Conservation (phyloP, 2,888 invertebrate species). For the Microctonus brassicae region DNA sequence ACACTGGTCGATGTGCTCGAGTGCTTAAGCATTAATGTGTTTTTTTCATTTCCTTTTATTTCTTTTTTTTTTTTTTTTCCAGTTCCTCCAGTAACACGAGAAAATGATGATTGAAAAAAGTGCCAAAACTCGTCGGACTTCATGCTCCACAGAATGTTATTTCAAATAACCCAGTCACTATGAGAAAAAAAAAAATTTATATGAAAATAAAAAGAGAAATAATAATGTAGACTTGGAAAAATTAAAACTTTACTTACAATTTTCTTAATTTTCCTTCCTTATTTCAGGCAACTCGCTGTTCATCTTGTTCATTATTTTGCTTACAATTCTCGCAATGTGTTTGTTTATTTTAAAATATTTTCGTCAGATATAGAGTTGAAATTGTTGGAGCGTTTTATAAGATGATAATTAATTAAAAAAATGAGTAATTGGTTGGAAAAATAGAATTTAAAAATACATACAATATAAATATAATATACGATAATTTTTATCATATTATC, state of each 20-base stretch:
- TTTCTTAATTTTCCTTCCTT: background rate
- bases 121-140: constrained; percentile 7
- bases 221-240: background rate
- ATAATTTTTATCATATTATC: background rate
- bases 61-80: background rate
- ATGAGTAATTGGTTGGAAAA: constrained; percentile 27
- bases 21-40: constrained; percentile 12
- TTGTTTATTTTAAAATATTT: background rate
- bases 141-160: constrained; percentile 1
- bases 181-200: background rate
- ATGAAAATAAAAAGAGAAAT: constrained; percentile 1
- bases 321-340: no score
- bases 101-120: constrained; percentile 7
- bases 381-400: constrained; percentile 2
- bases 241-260: background rate
- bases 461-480: background rate
- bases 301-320: background rate
- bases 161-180: background rate
- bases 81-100: background rate
- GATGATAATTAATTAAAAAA: constrained; percentile 11
- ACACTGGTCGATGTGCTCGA: background rate
- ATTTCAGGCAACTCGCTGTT: background rate
- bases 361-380: background rate
- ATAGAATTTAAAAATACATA: background rate
- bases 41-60: constrained; percentile 18